Percentiles rank a stretch among this genome's conserved stretches.
Evolutionary conservation across 1,140 invertebrate species (phyloP).

Genomic region (Heliconius eleuchia): DNA sequence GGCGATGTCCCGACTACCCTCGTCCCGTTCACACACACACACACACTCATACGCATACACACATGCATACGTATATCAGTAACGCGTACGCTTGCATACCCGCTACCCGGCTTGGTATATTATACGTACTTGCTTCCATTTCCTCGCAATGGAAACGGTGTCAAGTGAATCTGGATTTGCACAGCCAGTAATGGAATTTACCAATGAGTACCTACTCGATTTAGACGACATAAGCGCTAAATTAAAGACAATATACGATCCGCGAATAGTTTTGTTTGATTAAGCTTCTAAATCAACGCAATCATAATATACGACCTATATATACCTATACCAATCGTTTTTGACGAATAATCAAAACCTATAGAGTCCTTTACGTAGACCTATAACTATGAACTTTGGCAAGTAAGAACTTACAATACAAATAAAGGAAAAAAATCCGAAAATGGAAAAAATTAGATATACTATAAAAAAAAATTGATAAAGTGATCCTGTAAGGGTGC

Average conservation of each 20-base stretch:
- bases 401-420: no score
- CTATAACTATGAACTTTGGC: no score
- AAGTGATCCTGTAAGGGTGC: no score
- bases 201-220: constrained; percentile 38
- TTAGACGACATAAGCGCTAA: constrained; percentile 3
- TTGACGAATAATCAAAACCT: no score
- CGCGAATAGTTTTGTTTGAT: background rate
- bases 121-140: constrained; percentile 42
- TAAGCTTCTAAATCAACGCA: no score
- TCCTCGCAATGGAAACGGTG: constrained; percentile 46
- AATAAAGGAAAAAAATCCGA: no score
- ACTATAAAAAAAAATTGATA: no score
- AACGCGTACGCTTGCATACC: constrained; percentile 22
- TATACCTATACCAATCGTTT: no score
- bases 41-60: constrained; percentile 13
- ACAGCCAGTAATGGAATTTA: constrained; percentile 47
- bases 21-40: constrained; percentile 5
- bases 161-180: constrained; percentile 54
- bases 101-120: constrained; percentile 17
- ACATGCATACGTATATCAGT: background rate
- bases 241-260: background rate
- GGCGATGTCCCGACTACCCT: constrained; percentile 39
- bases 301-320: no score
- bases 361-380: no score
- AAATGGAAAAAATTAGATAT: no score